phyloP scores from a whole-genome alignment of 1,140 invertebrate species.

The Neodiprion fabricii region DNA sequence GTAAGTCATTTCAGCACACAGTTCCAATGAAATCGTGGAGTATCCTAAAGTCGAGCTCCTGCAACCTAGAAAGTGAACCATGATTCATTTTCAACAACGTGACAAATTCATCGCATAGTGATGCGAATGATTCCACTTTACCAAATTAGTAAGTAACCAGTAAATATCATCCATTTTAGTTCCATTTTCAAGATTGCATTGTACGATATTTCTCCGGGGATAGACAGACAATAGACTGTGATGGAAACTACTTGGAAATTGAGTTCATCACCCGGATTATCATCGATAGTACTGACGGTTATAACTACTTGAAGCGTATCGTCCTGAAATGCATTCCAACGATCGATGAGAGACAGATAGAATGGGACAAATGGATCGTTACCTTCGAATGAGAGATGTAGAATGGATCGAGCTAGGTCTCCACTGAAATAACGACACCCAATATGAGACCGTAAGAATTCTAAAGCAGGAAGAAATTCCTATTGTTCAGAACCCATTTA shows the following conservation, averaged over 20 bases:
- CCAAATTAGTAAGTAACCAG: conserved; percentile 30
- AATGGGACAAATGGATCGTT: not conserved
- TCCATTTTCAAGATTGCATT: conserved; percentile 63
- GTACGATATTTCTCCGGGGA: conserved; percentile 67
- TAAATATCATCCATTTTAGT: conserved; percentile 35
- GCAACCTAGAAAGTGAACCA: too few species aligned
- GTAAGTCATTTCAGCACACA: too few species aligned
- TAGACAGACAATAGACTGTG: conserved; percentile 67
- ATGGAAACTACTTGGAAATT: conserved; percentile 66
- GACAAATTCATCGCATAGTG: too few species aligned
- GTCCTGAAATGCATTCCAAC: too few species aligned
- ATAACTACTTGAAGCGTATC: not conserved
- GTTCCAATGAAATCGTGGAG: too few species aligned
- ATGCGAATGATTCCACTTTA: conserved; percentile 5
- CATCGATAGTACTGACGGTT: not conserved
- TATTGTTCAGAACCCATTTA: too few species aligned
- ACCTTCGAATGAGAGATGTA: not conserved
- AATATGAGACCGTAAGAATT: too few species aligned
- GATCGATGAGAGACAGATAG: too few species aligned
- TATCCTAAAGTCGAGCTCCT: too few species aligned
- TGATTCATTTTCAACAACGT: too few species aligned
- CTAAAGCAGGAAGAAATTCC: too few species aligned
- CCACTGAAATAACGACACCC: not conserved
- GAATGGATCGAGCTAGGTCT: not conserved
- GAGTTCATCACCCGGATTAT: not conserved